A percentile compares a stretch with the other conserved stretches of the same genome.
Conservation (phyloP, 2,888 invertebrate genomes). For the Lasioglossum leucozonium region DNA sequence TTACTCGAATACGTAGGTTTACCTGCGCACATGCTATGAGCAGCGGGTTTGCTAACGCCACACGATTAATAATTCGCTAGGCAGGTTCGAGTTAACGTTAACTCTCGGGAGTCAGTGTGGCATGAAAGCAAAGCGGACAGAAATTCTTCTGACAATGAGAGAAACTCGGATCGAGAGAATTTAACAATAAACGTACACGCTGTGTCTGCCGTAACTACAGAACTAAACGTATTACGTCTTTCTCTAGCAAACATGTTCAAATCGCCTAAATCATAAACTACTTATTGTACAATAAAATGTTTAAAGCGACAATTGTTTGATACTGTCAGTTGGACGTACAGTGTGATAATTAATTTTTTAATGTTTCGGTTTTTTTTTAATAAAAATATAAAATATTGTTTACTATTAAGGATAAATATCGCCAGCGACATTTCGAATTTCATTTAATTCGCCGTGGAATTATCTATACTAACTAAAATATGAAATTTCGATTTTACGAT, state of each 20-base stretch:
- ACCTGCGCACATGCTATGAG: not conserved
- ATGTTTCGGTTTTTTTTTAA: no score
- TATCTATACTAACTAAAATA: no score
- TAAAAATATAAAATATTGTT: not conserved
- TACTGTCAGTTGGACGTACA: no score
- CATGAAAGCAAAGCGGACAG: not conserved
- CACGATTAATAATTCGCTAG: slow-evolving; percentile 18
- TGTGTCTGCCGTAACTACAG: not conserved
- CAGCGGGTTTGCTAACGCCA: slow-evolving; percentile 15
- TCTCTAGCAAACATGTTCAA: not conserved
- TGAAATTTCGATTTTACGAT: no score
- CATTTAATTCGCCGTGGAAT: no score
- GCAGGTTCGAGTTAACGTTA: not conserved
- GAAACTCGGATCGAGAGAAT: not conserved
- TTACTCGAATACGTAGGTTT: not conserved
- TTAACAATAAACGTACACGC: not conserved
- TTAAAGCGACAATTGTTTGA: no score
- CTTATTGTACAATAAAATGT: no score
- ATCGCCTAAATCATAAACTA: not conserved
- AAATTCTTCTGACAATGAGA: not conserved
- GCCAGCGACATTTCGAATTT: not conserved
- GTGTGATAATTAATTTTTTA: no score
- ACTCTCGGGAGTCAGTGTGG: not conserved
- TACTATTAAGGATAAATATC: not conserved
- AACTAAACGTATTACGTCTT: not conserved